Percentiles rank a stretch among this genome's conserved stretches.
phyloP scores from a whole-genome alignment of 1,140 invertebrate species.

The Drosophila nigromelanica region DNA sequence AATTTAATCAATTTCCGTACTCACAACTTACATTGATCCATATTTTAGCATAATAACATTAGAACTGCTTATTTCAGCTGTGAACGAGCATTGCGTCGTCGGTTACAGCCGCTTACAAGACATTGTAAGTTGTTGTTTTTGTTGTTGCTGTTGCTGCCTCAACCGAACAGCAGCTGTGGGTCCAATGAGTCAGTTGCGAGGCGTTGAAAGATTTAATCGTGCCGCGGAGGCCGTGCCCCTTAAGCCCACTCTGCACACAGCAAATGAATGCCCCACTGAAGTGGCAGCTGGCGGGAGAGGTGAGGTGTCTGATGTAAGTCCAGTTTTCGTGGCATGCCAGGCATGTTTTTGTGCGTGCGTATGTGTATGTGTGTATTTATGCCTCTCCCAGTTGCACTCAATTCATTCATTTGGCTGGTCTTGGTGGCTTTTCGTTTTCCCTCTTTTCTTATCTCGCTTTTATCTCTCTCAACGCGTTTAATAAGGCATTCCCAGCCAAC shows the following conservation, averaged over 20 bases:
- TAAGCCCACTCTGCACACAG: conserved; percentile 8
- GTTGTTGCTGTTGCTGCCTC: conserved; percentile 14
- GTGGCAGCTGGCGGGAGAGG: not conserved
- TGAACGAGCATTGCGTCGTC: no score
- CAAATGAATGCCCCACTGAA: not conserved
- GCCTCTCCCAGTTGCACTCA: conserved; percentile 25
- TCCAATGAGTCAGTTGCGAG: conserved; percentile 70
- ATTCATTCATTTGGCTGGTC: conserved; percentile 7
- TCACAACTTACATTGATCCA: no score
- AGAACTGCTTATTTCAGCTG: no score
- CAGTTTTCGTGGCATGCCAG: conserved; percentile 59
- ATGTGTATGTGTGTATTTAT: not conserved
- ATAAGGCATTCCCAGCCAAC: no score
- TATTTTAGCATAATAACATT: no score
- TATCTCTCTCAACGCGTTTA: not conserved
- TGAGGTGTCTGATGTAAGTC: conserved; percentile 37
- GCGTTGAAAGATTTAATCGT: conserved; percentile 77
- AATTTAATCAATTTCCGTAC: no score
- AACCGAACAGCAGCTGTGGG: conserved; percentile 58
- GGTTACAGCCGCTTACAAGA: no score
- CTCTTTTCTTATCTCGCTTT: not conserved
- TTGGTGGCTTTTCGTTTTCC: conserved; percentile 1
- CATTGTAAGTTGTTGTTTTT: no score
- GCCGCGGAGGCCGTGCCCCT: conserved; percentile 35
- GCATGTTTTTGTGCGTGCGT: conserved; percentile 10